Evolutionary conservation across 2,888 invertebrate species (phyloP), one percentile per base, ranked within the genome.

Genomic region (Folsomia candida): DNA sequence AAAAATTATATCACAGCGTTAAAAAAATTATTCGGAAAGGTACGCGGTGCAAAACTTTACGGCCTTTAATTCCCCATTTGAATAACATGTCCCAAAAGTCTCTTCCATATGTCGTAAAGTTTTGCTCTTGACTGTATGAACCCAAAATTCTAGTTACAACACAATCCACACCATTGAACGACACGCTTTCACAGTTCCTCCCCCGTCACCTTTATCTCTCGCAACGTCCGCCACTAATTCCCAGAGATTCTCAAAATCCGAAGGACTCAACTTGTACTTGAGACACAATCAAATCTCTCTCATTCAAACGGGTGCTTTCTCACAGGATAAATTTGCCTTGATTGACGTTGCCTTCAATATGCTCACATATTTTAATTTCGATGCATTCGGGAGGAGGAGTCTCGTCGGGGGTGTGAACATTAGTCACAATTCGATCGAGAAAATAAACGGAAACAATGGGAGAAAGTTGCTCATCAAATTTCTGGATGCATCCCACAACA

Each of bases 391-490:
- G 79, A 88, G 90, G 75, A 88, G 91, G 82, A 90, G 93, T 2
- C 92, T 94, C 82, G 88, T 89, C 74, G 91, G 90, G 37, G 84
- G 90, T 80, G 83, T 94, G 66, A 92, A 94, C 82, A 84, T 94
- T 22, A 91, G 91, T 58, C 87, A 87, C 80, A 94, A 94, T 82
- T 85, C 86, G 51, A 87, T 94, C 74, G 87, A 88, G 26, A 90
- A 91, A 82, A 84, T 94, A 78, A 89, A 92, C 72, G 89, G 89
- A 63, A 70, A 71, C 58, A 68, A 67, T 67, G 63, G 64, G 22
- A 68, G 91, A 90, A 81, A 92, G 92, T 82, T 93, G 92, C 84
- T 88, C 89, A 66, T 73, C 68, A 78, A 77, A 63, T 76, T 77
- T 70, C 83, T 94, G 57, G 89, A 91, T 82, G 83, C 94, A 72